phyloP scores from a whole-genome alignment of 1,140 invertebrate species.

The silkworm (Bombyx mori) region ASM3026992v2 NC_085127.1:14572001-14572500 shows the following conservation, averaged over 20 bases:
- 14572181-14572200: slow-evolving; percentile 63
- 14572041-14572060: slow-evolving; percentile 44
- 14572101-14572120: slow-evolving; percentile 31
- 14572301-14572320: slow-evolving; percentile 57
- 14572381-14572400: slow-evolving; percentile 41
- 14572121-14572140: slow-evolving; percentile 55
- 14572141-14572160: slow-evolving; percentile 70
- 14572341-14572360: slow-evolving; percentile 59
- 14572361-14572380: slow-evolving; percentile 48
- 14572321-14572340: slow-evolving; percentile 55
- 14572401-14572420: slow-evolving; percentile 31
- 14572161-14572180: slow-evolving; percentile 67
- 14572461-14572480: background rate
- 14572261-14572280: slow-evolving; percentile 28
- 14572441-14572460: slow-evolving; percentile 28
- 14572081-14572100: slow-evolving; percentile 47
- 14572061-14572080: slow-evolving; percentile 51
- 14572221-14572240: slow-evolving; percentile 41
- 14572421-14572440: slow-evolving; percentile 39
- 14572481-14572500: slow-evolving; percentile 1
- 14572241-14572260: slow-evolving; percentile 45
- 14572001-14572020: slow-evolving; percentile 68
- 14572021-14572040: slow-evolving; percentile 50
- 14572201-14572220: slow-evolving; percentile 43
- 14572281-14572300: slow-evolving; percentile 55